phyloP scores from a whole-genome alignment of 2,113 vertebrate species.

The Sceloporus undulatus region DNA sequence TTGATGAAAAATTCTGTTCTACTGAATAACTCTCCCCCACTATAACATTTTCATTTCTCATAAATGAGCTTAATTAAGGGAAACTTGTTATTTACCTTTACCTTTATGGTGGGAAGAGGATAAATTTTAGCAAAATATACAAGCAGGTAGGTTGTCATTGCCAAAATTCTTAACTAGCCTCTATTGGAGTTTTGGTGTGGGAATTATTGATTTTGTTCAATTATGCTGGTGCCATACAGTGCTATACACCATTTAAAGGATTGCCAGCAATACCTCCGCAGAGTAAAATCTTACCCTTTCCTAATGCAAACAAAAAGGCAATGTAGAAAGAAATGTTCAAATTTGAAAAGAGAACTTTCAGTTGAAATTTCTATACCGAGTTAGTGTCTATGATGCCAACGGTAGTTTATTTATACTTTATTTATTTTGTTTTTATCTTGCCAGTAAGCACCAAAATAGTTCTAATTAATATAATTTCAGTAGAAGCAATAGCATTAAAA shows the following conservation, averaged over 20 bases:
- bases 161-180: conserved; percentile 59
- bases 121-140: conserved; percentile 55
- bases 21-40: conserved; percentile 57
- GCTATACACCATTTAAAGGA: conserved; percentile 24
- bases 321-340: background rate
- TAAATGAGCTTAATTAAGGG: conserved; percentile 71
- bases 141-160: conserved; percentile 55
- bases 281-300: conserved; percentile 9
- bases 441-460: too few species aligned
- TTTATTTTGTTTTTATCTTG: too few species aligned
- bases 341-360: fast-evolving
- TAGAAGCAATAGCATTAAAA: too few species aligned
- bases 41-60: conserved; percentile 61
- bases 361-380: too few species aligned
- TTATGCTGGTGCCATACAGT: conserved; percentile 43
- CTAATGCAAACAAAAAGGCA: background rate
- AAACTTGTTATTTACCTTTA: conserved; percentile 73
- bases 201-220: conserved; percentile 62
- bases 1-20: conserved; percentile 72
- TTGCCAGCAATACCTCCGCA: conserved; percentile 28
- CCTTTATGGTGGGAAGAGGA: conserved; percentile 55
- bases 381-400: too few species aligned
- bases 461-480: too few species aligned
- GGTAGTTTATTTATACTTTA: too few species aligned
- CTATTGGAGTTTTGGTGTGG: conserved; percentile 35